Base-by-base conservation (phyloP, 2,113 vertebrate species). In the Phylloscopus trochiloides region DNA sequence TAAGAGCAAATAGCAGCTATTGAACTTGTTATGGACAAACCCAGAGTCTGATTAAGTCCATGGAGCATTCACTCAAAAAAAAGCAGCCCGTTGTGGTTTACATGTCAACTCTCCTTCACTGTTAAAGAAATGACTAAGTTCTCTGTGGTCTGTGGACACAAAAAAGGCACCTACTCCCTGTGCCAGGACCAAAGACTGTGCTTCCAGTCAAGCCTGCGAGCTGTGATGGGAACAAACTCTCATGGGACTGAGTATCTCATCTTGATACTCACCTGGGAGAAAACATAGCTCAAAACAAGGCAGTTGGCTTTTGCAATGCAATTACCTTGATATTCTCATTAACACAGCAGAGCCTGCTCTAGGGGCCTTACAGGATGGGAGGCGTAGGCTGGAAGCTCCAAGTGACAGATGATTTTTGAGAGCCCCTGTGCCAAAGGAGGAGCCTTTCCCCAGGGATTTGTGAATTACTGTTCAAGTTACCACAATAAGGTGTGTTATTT, bases 11-110 rank as follows among this genome's bases (percentile, higher is more conserved):
- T 94, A 97, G 94, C 90, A 96, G 74, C 96, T 97, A 96, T 97
- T 74, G 92, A 98, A 96, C 96, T 95, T 96, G 97, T 97, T 97
- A 97, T 89, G 96, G 94, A 95, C 96, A 98, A 97, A 97, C 92
- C 81, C 78, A 75, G 89, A 94, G 88, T 92, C 96, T 97, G 97
- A 98, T 98, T 97, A 98, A 97, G 97, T 97, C 97, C 97, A 68
- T 73, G 73, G 97, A 96, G 97, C 92, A 96, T 89, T 97, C 89
- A 86, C 54, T 92, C 79, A 78, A 94, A 94, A 92, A 87, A 82
- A 95, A 91, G 70, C 92, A 97, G 94, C 51, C 94, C 32, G 0
- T 43, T 93, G 83, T 86, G 90, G 92, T 90, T 97, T 97, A 84
- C 77, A 70, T 85, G 92, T 97, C 91, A 96, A 93, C 84, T 90